Conservation (phyloP, 2,797 vertebrate species). For the Anabacerthia variegaticeps region DNA sequence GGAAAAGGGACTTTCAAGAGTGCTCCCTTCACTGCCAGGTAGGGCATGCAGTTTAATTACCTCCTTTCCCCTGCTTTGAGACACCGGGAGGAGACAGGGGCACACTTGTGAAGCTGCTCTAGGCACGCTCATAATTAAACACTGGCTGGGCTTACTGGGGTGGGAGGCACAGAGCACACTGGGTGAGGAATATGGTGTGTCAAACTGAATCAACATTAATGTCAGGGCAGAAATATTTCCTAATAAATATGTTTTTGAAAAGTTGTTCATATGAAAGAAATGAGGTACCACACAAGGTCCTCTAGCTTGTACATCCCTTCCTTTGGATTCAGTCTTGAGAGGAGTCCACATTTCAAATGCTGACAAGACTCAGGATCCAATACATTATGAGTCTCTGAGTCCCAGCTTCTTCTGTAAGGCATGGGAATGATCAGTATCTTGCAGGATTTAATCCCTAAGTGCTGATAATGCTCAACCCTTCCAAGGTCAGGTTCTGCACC, state of each 20-base stretch:
- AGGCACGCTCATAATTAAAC: neutral
- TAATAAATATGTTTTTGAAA: neutral
- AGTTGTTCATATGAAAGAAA: neutral
- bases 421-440: neutral
- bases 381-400: fast-evolving
- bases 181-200: fast-evolving
- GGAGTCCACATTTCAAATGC: neutral
- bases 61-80: neutral
- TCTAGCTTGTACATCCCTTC: neutral
- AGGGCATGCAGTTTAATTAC: neutral
- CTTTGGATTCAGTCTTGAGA: neutral
- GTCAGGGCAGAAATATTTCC: neutral
- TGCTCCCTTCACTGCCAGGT: neutral
- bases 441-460: neutral
- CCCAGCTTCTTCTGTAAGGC: neutral
- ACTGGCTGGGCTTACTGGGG: neutral
- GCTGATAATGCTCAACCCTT: neutral
- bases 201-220: neutral
- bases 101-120: neutral
- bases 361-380: neutral
- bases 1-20: neutral
- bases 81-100: fast-evolving
- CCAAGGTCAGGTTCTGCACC: neutral
- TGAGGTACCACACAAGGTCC: neutral
- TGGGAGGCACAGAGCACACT: neutral